Evolutionary conservation across 2,888 invertebrate genomes (phyloP), one percentile per base, ranked within the genome.

Genomic region (Pollenia labialis): DNA sequence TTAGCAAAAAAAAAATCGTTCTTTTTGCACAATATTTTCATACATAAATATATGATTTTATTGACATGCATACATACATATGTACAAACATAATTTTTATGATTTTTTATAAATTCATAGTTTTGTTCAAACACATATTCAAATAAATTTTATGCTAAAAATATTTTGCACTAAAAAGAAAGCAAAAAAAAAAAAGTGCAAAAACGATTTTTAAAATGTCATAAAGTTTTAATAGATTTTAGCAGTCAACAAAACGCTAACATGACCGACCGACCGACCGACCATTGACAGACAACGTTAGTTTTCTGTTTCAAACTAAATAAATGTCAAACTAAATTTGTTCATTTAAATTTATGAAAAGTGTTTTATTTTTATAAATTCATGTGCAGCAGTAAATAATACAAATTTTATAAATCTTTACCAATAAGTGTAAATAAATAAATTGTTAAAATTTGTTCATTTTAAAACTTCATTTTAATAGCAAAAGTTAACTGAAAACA

Each of bases 191-290:
- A 50, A 72, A 66, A 12, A 18, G 62, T 1, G 14, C 18, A 6
- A 46, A 62, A 62, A 76, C 66, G 66, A 66, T 68, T 86, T 82
- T 80, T 46, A 81, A 83, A 83, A 81, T 81, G 71, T 68, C 81
- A 87, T 87, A 81, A 83, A 87, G 23, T 76, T 80, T 32, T 83
- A 81, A 87, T 81, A 83, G 83, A 76, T 81, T 87, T 83, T 68
- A 32, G 32, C 23, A 44, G 50, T 44, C 18, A 71, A 11, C 58
- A 64, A 74, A 71, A 58, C 62, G 62, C 76, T 75, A 83, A 80
- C 46, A 76, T 64, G 50, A 32, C 32, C 32, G 32, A 32, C 32
- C 32, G 50, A 32, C 32, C 0, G 32, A 32, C 32, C 1, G 50
- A n/a, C 23, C 50, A 64, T 23, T 87, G 75, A 83, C 75, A 83